Base-by-base conservation (phyloP, 2,113 vertebrate species). In the Callionymus lyra region DNA sequence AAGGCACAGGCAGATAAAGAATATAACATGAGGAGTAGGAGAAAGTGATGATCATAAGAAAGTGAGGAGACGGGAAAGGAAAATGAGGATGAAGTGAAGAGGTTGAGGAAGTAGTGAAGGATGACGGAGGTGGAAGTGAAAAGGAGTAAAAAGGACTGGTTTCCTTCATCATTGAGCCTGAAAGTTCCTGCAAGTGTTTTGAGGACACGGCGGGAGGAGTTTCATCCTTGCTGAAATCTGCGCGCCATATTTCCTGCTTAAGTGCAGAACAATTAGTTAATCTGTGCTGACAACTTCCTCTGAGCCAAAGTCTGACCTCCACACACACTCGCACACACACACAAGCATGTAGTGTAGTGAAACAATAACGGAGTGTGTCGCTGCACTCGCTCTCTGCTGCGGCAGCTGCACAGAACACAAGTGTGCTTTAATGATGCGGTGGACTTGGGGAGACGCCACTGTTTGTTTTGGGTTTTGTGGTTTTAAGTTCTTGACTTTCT, bases 191-290 rank as follows among this genome's bases (percentile, higher is more conserved):
- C 13, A 10, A 12, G 17, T 3, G 2, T 41, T 42, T 14, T 18
- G 16, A 1, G 15, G 11, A 36, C 9, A 2, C 2, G 5, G 1
- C 6, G 6, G 9, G 13, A 6, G 12, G 8, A 34, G 33, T 3
- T 10, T 21, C 38, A 39, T 13, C 37, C 10, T 36, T 37, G 17
- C 27, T 38, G 12, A 49, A 44, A 44, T 10, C 44, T 41, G 47
- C 32, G 17, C 17, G 44, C 32, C 34, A 41, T 19, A 18, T 43
- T 41, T 56, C 39, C 16, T 12, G 16, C 31, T 6, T 3, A 12
- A 31, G 15, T 47, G 37, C 36, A 45, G 44, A 38, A 60, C 48
- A 65, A 54, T 65, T 53, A 59, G 12, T 15, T 61, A 44, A 68
- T 47, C 33, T 44, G 10, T 37, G 57, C 38, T 32, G 50, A 68